A percentile compares a stretch with the other conserved stretches of the same genome.
phyloP scores from a whole-genome alignment of 2,113 vertebrate genomes.

The Takifugu flavidus region DNA sequence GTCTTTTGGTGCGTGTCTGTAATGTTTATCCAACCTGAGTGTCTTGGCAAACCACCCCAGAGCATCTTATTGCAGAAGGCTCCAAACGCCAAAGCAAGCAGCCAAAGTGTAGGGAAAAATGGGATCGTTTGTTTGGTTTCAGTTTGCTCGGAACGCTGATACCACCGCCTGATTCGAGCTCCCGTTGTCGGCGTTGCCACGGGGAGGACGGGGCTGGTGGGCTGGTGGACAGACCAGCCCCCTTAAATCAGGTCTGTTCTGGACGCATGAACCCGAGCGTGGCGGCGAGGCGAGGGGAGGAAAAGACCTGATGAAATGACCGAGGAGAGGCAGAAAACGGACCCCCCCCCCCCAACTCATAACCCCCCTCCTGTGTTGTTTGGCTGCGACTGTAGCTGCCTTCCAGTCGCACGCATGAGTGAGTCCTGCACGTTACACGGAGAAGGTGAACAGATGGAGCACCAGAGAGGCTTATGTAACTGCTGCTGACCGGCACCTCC shows the following conservation, averaged over 20 bases:
- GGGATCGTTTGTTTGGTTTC: too few species aligned
- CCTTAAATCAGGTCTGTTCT: conserved; percentile 58
- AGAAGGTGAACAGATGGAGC: conserved; percentile 37
- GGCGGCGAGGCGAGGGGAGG: conserved; percentile 24
- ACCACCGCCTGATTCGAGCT: too few species aligned
- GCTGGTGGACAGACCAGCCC: conserved; percentile 5
- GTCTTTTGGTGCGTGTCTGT: too few species aligned
- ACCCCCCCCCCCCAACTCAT: conserved; percentile 1
- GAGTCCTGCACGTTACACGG: conserved; percentile 10
- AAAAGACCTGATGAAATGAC: conserved; percentile 38
- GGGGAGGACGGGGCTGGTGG: conserved; percentile 17
- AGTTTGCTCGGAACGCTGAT: too few species aligned
- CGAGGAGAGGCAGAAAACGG: conserved; percentile 37
- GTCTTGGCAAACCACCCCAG: too few species aligned
- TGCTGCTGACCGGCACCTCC: conserved; percentile 4
- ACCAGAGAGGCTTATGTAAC: conserved; percentile 30
- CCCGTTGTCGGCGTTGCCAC: too few species aligned
- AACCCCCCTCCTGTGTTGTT: conserved; percentile 2
- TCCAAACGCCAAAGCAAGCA: too few species aligned
- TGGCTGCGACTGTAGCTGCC: conserved; percentile 1
- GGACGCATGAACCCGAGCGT: conserved; percentile 48
- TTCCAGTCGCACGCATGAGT: conserved; percentile 17
- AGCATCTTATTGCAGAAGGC: too few species aligned
- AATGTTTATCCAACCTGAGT: too few species aligned
- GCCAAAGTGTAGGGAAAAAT: too few species aligned